Base-by-base conservation (phyloP, 2,113 vertebrate species). In the Corythaeola cristata region DNA sequence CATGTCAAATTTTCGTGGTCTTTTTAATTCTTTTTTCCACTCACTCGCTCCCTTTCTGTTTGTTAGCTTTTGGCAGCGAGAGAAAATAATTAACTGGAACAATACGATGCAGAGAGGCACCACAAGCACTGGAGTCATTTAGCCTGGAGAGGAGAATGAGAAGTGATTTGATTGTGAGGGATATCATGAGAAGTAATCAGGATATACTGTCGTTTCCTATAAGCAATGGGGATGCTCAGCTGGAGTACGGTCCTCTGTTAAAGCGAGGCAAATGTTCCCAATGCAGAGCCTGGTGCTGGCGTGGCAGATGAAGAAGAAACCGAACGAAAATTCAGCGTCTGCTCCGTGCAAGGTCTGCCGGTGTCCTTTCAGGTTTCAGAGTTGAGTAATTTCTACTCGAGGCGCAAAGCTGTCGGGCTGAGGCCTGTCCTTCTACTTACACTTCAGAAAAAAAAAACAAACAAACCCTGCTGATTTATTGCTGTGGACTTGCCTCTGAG, bases 151-250 rank as follows among this genome's bases (percentile, higher is more conserved):
- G 68, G 8, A 78, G 83, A 90, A 95, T n/a, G 44, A 93, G 88
- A 86, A 97, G 73, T 27, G 86, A 95, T 94, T 78, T 73, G 76
- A 82, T 66, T 39, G 69, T 75, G 73, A 93, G 89, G 88, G 86
- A 77, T 86, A 78, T 74, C 52, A 21, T 3, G 83, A 89, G 66
- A 73, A 87, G 39, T 37, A 90, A 90, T 72, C 64, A 58, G 72
- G 94, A 96, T 90, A 92, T 47, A 39, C 47, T 63, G 33, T 49
- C 49, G 23, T 88, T 93, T 88, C 90, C 85, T 56, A 19, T 27
- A 63, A 96, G 76, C 68, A 22, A 6, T 12, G 26, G 53, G 52
- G 62, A 50, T 66, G 63, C 68, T 76, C 53, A 68, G 93, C 91
- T 89, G 92, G 84, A 92, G 58, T 4, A 7, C 2, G 0, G 21